Evolutionary conservation across 53 echinoderm and acorn worm genomes (phyloP).

Genomic region (Pentamera pediparva): DNA sequence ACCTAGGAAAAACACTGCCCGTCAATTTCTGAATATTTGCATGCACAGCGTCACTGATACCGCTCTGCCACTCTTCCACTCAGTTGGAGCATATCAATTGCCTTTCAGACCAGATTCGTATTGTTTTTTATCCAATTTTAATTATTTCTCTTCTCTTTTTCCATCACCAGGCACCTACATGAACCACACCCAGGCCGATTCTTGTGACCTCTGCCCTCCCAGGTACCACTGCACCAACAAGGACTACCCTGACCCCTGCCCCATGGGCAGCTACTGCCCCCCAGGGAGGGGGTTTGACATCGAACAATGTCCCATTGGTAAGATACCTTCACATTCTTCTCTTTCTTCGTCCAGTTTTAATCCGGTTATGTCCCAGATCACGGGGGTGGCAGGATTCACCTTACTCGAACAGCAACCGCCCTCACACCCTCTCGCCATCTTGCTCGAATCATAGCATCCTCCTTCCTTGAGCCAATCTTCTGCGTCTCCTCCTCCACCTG

Average conservation of each 20-base stretch:
- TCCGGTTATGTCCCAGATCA: too few relatives aligned
- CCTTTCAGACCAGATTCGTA: not conserved
- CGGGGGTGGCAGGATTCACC: too few relatives aligned
- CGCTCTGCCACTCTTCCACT: too few relatives aligned
- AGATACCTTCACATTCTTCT: not conserved
- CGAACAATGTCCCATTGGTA: conserved; percentile 81
- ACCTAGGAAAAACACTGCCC: too few relatives aligned
- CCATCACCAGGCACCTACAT: conserved; percentile 67
- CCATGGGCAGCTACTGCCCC: conserved; percentile 81
- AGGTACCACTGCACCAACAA: conserved; percentile 91
- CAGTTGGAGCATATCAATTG: not conserved
- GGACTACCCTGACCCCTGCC: conserved; percentile 77
- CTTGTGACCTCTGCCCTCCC: conserved; percentile 79
- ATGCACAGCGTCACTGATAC: too few relatives aligned
- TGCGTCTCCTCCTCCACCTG: too few relatives aligned
- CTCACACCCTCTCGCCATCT: too few relatives aligned
- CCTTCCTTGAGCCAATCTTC: too few relatives aligned
- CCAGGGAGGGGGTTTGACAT: conserved; percentile 61
- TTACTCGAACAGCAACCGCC: too few relatives aligned
- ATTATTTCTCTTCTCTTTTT: not conserved
- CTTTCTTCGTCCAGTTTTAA: too few relatives aligned
- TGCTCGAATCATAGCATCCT: too few relatives aligned
- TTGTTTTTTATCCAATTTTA: not conserved
- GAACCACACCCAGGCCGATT: conserved; percentile 95
- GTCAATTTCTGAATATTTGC: too few relatives aligned